These are phyloP conservation scores for Cynodonichthys magdalenae DNA, from an alignment of 2,797 vertebrate species.

Conservation along the genomic window DNA sequence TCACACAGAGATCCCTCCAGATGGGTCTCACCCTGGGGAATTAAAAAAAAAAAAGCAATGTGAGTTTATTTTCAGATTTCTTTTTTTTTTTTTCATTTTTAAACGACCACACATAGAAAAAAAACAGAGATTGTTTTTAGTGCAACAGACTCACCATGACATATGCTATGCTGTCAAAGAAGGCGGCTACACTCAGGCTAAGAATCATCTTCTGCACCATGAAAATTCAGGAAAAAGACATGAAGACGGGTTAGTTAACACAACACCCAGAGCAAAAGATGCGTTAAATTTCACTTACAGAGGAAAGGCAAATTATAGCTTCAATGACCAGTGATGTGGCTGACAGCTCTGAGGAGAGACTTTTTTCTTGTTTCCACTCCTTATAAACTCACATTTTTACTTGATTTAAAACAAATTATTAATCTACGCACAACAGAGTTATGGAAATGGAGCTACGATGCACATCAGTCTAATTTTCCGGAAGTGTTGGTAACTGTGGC, in stretches of 20 bases:
- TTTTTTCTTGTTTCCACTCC: constrained; percentile 23
- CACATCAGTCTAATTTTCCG: constrained; percentile 12
- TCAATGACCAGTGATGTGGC: constrained; percentile 44
- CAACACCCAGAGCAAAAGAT: constrained; percentile 23
- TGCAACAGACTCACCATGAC: constrained; percentile 83
- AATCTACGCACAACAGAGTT: constrained; percentile 17
- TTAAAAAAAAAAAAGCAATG: constrained; percentile 18
- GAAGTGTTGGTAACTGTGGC: constrained; percentile 10
- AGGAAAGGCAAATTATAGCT: constrained; percentile 42
- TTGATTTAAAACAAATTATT: constrained; percentile 45
- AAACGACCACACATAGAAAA: neutral
- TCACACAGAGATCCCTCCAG: constrained; percentile 78
- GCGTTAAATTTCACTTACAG: constrained; percentile 35
- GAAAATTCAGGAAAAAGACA: constrained; percentile 35
- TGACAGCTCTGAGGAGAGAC: constrained; percentile 33
- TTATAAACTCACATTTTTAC: constrained; percentile 17
- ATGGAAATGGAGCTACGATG: constrained; percentile 13
- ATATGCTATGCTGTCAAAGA: constrained; percentile 85
- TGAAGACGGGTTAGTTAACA: constrained; percentile 35
- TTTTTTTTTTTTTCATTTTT: neutral
- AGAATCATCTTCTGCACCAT: constrained; percentile 84
- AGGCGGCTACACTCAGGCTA: constrained; percentile 83
- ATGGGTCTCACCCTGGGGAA: constrained; percentile 77
- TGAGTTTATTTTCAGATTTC: no score
- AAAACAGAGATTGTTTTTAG: constrained; percentile 13